A percentile compares a stretch with the other conserved stretches of the same genome.
These are phyloP conservation scores for Bombylius major DNA, from an alignment of 2,888 invertebrate species.

Conservation along the genomic window DNA sequence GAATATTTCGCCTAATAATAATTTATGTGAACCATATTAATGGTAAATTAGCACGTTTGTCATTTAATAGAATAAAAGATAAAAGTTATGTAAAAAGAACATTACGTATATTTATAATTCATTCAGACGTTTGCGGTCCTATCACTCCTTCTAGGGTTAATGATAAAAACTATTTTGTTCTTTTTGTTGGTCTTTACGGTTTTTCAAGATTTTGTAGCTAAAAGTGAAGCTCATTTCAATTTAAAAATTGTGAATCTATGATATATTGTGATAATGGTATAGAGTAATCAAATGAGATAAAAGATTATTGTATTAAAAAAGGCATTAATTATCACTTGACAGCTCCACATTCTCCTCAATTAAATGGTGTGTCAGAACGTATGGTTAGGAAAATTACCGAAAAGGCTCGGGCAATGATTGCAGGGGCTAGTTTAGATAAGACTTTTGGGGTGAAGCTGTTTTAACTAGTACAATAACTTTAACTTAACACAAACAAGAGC, in stretches of 20 bases:
- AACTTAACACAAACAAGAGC: conserved; percentile 28
- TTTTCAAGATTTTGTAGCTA: conserved; percentile 18
- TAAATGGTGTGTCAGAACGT: conserved; percentile 29
- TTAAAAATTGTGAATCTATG: conserved; percentile 21
- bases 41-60: background rate
- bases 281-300: conserved; percentile 25
- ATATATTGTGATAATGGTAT: conserved; percentile 25
- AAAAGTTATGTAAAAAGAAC: conserved; percentile 19
- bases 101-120: conserved; percentile 23
- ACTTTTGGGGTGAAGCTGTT: conserved; percentile 28
- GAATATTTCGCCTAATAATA: conserved; percentile 7
- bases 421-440: conserved; percentile 23
- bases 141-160: conserved; percentile 24
- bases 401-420: conserved; percentile 26
- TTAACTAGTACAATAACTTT: conserved; percentile 27
- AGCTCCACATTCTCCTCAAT: conserved; percentile 29
- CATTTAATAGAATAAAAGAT: conserved; percentile 13
- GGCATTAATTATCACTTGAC: conserved; percentile 28
- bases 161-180: conserved; percentile 11
- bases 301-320: conserved; percentile 22
- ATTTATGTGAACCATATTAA: conserved; percentile 1
- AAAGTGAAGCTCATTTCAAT: conserved; percentile 20
- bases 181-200: conserved; percentile 14
- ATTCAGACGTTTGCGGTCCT: conserved; percentile 24
- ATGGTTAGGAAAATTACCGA: conserved; percentile 29